Evolutionary conservation across 2,888 invertebrate species (phyloP).

Genomic region (Idaea straminata): DNA sequence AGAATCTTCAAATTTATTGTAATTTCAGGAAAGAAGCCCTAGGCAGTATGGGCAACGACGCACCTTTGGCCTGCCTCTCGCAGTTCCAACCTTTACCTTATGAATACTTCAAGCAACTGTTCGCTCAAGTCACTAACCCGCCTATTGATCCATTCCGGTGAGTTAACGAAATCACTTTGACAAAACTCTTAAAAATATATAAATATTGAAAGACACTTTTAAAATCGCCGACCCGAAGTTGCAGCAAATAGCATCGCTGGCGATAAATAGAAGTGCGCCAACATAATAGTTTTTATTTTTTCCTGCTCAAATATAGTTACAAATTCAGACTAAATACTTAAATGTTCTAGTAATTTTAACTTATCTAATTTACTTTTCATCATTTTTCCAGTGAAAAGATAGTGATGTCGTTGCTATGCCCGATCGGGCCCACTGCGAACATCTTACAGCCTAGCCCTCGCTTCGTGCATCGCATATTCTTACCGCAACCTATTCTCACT

Average conservation of each 20-base stretch:
- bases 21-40: constrained; percentile 94
- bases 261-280: no score
- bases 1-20: constrained; percentile 1
- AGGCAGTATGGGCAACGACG: constrained; percentile 99
- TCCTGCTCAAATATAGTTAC: no score
- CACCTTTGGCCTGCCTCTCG: constrained; percentile 97
- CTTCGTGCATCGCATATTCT: constrained; percentile 93
- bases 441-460: constrained; percentile 92
- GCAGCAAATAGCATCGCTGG: no score
- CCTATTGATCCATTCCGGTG: constrained; percentile 98
- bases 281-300: no score
- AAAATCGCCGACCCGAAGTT: no score
- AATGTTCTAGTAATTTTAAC: no score
- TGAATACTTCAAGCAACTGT: constrained; percentile 99
- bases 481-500: constrained; percentile 96
- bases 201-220: no score
- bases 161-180: not conserved
- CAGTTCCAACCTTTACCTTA: constrained; percentile 96
- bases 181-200: not conserved
- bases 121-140: constrained; percentile 99
- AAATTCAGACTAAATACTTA: no score
- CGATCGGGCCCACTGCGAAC: constrained; percentile 97
- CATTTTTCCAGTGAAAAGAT: constrained; percentile 89
- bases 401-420: constrained; percentile 98
- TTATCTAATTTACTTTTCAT: no score